Percentiles rank a stretch among this genome's conserved stretches.
phyloP scores from a whole-genome alignment of 2,113 vertebrate species.

The Herpetotheres cachinnans region DNA sequence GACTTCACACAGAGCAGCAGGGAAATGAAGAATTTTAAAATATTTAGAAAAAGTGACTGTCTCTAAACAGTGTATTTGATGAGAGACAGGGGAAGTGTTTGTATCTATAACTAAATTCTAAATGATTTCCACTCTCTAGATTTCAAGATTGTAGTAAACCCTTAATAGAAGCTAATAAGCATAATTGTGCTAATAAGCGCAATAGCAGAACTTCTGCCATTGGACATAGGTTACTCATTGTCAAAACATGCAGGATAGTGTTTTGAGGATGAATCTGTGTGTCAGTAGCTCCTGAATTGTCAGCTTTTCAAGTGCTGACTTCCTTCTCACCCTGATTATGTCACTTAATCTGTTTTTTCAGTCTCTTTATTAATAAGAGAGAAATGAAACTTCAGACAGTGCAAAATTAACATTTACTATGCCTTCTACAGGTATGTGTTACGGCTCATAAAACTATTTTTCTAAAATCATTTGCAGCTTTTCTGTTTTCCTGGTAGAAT shows the following conservation, averaged over 20 bases:
- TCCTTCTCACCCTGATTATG: not conserved
- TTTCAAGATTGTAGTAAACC: not conserved
- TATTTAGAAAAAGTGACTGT: not conserved
- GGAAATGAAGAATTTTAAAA: not conserved
- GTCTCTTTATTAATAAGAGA: not conserved
- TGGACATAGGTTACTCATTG: not conserved
- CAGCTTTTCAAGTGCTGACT: not conserved
- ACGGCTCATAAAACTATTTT: not conserved
- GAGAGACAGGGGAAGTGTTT: not conserved
- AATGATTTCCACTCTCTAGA: not conserved
- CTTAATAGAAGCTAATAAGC: not conserved
- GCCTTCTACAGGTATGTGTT: not conserved
- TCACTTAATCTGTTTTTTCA: not conserved
- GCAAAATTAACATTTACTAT: not conserved
- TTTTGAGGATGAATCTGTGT: not conserved
- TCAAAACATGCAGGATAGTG: not conserved
- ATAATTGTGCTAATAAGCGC: not conserved
- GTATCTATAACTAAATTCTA: not conserved
- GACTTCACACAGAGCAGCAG: not conserved
- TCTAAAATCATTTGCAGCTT: not conserved
- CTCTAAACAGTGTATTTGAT: not conserved
- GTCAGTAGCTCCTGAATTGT: not conserved
- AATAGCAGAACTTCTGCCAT: not conserved
- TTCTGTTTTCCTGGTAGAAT: not conserved
- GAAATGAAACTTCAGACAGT: not conserved